Base-by-base conservation (phyloP, 2,888 invertebrate species). In the Apodemia zela region DNA sequence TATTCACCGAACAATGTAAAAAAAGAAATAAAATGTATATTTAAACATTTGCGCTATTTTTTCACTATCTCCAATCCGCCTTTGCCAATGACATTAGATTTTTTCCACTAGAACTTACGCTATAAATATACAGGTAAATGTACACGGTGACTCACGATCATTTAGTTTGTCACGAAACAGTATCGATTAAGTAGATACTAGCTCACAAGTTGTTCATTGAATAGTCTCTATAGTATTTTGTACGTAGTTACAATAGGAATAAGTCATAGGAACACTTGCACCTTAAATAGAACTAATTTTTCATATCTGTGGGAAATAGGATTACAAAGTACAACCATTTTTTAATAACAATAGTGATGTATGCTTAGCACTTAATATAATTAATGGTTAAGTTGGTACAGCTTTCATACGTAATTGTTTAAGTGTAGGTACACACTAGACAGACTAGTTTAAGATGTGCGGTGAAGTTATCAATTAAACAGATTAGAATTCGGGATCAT, bases 111-210 rank as follows among this genome's bases (percentile, higher is more conserved):
- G 25, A 54, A 25, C 54, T 54, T 54, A 54, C 54, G 54, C 54
- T 54, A 54, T 54, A 21, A 54, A 54, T 54, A 54, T 15, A 25
- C 54, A 21, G 25, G 21, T 54, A 25, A 54, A 54, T 21, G 54
- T 54, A 54, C 54, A 25, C 21, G 15, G 25, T 54, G 54, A 54
- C 25, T 54, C 54, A 54, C 25, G 25, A 47, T 63, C 35, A 62
- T 62, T 62, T 18, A 62, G 38, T 38, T 62, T 61, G 57, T 62
- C 62, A 62, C 57, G 58, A 61, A 35, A 61, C 49, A 8, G 49
- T 81, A 85, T 83, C 78, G 81, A 83, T 85, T 77, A 25, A 42
- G 42, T 29, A 58, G 45, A 42, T 58, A 79, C 74, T 68, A 74
- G 73, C 77, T 76, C 76, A 72, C 70, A 70, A 70, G 75, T 69